These are phyloP conservation scores for Natrix natrix DNA, from an alignment of 2,797 vertebrate species.

Conservation along the genomic window DNA sequence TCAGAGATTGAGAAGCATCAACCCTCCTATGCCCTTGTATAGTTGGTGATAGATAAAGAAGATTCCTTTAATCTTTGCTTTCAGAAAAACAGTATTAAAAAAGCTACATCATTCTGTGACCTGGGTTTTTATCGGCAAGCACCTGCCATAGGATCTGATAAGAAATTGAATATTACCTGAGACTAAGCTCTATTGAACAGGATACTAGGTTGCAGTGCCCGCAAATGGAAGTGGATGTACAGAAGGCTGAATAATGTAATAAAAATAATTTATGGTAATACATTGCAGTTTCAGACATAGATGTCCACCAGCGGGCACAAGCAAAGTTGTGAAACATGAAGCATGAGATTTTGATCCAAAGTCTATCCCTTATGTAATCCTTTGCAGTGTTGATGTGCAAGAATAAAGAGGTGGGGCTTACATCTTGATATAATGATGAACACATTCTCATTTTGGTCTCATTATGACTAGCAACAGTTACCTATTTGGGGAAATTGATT, in stretches of 20 bases:
- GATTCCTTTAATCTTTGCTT: neutral
- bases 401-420: neutral
- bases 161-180: neutral
- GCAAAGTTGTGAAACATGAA: neutral
- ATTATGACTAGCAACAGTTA: neutral
- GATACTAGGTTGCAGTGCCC: neutral
- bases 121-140: neutral
- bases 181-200: neutral
- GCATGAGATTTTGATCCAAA: neutral
- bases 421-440: neutral
- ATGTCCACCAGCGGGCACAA: neutral
- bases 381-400: neutral
- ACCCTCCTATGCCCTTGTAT: conserved; percentile 9
- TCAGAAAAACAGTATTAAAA: neutral
- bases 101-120: conserved; percentile 1
- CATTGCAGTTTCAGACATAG: neutral
- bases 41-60: neutral
- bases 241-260: neutral
- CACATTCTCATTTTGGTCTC: neutral
- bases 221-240: neutral
- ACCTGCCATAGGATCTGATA: neutral
- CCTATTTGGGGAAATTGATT: neutral
- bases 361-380: neutral
- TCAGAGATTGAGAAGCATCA: neutral
- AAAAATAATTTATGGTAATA: neutral